These are phyloP conservation scores for Nasonia giraulti DNA, from an alignment of 1,140 invertebrate genomes.

Conservation along the genomic window DNA sequence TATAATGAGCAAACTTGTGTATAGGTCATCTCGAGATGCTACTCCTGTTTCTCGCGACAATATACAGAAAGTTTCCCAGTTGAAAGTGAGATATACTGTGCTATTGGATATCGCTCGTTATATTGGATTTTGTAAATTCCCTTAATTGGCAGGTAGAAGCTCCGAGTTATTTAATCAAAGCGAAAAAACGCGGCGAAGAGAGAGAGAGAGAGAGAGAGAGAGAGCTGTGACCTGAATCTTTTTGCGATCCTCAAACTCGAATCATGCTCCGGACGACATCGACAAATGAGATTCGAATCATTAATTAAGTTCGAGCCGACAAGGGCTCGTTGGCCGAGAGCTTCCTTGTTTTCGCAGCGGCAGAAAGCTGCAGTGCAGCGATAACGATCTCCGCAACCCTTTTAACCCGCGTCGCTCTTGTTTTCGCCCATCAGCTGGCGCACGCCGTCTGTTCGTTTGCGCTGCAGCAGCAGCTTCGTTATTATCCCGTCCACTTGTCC, in stretches of 20 bases:
- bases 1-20: neutral
- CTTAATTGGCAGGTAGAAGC: conserved; percentile 66
- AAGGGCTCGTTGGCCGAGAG: conserved; percentile 15
- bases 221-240: neutral
- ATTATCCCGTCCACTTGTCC: conserved; percentile 33
- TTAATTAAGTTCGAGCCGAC: conserved; percentile 60
- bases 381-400: conserved; percentile 27
- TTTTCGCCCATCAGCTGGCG: neutral
- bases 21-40: no score
- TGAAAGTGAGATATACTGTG: neutral
- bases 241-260: neutral
- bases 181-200: conserved; percentile 52
- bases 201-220: neutral
- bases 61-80: neutral
- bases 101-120: conserved; percentile 33
- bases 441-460: conserved; percentile 25
- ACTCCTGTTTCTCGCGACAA: neutral
- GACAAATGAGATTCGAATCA: conserved; percentile 67
- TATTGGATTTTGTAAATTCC: conserved; percentile 69
- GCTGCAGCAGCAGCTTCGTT: conserved; percentile 18
- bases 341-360: conserved; percentile 48
- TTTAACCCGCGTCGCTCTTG: neutral
- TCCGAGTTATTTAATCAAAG: conserved; percentile 70
- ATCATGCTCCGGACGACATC: conserved; percentile 49
- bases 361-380: neutral